These are phyloP conservation scores for Tychaedon coryphoeus DNA, from an alignment of 2,113 vertebrate species.

Conservation along the genomic window DNA sequence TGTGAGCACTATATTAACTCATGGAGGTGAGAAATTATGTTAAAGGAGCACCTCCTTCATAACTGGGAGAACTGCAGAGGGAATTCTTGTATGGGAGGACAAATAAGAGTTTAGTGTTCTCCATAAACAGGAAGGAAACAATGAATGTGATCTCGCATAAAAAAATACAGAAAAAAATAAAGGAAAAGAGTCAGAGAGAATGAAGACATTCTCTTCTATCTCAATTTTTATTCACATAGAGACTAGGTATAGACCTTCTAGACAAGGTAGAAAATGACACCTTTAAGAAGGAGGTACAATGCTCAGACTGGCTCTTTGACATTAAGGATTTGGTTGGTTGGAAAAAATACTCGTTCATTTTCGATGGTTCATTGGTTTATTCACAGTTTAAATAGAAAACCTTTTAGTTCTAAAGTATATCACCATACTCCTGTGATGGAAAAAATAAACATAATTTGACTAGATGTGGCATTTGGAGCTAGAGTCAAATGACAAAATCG, in stretches of 20 bases:
- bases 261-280: neutral
- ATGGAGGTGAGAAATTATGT: neutral
- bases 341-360: neutral
- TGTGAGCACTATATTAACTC: fast-evolving
- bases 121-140: neutral
- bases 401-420: neutral
- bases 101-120: fast-evolving
- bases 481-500: neutral
- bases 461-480: neutral
- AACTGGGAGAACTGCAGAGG: neutral
- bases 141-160: neutral
- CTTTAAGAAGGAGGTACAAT: fast-evolving
- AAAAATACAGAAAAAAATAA: neutral
- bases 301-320: neutral
- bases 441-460: neutral
- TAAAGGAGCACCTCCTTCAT: neutral
- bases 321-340: neutral
- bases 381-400: neutral
- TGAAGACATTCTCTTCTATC: neutral
- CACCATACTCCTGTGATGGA: fast-evolving
- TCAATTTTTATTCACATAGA: neutral
- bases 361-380: neutral
- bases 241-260: neutral
- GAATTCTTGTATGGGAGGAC: neutral
- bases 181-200: neutral